phyloP scores from a whole-genome alignment of 2,113 vertebrate species.

The Rhabdornis inornatus region DNA sequence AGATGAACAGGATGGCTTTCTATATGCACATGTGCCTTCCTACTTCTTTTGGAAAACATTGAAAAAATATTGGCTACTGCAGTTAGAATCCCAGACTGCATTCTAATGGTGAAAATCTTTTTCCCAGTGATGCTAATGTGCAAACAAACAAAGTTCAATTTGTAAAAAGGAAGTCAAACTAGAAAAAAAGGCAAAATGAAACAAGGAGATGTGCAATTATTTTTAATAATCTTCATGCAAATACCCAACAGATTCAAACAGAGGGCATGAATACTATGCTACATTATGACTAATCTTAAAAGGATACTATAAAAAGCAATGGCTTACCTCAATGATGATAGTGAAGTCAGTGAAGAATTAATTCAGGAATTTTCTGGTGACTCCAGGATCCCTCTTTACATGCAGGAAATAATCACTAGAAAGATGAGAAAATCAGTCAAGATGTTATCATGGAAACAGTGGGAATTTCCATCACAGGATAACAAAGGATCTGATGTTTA shows the following conservation, averaged over 20 bases:
- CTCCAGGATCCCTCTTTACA: not conserved
- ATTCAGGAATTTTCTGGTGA: not conserved
- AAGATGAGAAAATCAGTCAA: not conserved
- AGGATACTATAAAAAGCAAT: not conserved
- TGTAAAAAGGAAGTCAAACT: not conserved
- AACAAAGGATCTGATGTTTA: not conserved
- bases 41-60: not conserved
- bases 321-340: not conserved
- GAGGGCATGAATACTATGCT: not conserved
- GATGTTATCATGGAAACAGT: not conserved
- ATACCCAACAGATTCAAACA: not conserved
- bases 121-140: not conserved
- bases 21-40: not conserved
- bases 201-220: not conserved
- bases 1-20: not conserved
- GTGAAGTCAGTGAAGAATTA: not conserved
- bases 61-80: conserved; percentile 11
- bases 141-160: not conserved
- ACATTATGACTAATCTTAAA: not conserved
- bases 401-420: not conserved
- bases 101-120: not conserved
- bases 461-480: not conserved
- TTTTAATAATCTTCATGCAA: not conserved
- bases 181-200: not conserved
- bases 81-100: not conserved